Evolutionary conservation across 2,888 invertebrate species (phyloP).

Genomic region (Podabrus alpinus): DNA sequence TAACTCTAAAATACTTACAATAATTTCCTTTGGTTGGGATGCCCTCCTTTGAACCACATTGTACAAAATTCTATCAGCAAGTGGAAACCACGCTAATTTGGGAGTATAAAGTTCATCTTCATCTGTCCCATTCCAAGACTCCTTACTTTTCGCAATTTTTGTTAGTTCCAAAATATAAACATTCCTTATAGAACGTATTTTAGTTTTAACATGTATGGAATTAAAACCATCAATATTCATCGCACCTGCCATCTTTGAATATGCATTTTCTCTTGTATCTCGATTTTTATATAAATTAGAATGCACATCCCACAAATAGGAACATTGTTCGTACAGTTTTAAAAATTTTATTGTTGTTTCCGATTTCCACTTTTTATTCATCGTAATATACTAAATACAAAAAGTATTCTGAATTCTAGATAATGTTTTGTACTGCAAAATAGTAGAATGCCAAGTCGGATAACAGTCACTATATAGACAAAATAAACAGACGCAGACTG

Average conservation of each 20-base stretch:
- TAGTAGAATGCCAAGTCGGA: too few relatives aligned
- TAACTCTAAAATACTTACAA: slow-evolving; percentile 30
- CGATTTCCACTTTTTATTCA: background rate
- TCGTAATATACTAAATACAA: too few relatives aligned
- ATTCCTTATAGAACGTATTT: slow-evolving; percentile 39
- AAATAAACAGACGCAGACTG: too few relatives aligned
- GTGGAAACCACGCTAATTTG: slow-evolving; percentile 43
- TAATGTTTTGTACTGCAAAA: too few relatives aligned
- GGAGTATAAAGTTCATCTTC: slow-evolving; percentile 44
- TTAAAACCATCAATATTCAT: background rate
- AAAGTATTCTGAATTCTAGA: too few relatives aligned
- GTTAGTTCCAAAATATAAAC: slow-evolving; percentile 41
- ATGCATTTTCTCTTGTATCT: background rate
- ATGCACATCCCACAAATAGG: background rate
- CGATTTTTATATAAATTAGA: background rate
- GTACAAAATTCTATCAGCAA: slow-evolving; percentile 50
- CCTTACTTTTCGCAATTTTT: slow-evolving; percentile 43
- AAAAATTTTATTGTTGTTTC: background rate
- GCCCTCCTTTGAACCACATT: slow-evolving; percentile 45
- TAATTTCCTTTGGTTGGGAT: slow-evolving; percentile 39
- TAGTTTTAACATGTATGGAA: slow-evolving; percentile 20
- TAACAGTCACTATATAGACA: too few relatives aligned
- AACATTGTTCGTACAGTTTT: background rate
- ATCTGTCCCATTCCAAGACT: slow-evolving; percentile 38
- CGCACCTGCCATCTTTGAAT: background rate